Percentiles rank a stretch among this genome's conserved stretches.
These are phyloP conservation scores for Bombylius major DNA, from an alignment of 2,888 invertebrate species.

Conservation along the genomic window DNA sequence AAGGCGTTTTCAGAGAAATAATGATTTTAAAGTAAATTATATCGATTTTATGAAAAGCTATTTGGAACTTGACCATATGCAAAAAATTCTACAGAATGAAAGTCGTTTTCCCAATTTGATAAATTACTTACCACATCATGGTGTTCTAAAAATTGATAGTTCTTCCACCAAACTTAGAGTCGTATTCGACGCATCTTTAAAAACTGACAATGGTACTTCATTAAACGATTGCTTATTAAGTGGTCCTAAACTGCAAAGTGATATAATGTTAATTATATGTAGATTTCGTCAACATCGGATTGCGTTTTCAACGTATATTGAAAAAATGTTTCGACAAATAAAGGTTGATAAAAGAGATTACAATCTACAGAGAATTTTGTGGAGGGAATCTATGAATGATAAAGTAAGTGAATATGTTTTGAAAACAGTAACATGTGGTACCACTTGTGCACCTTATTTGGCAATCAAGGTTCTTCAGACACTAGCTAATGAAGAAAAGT, in stretches of 20 bases:
- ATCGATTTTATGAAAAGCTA: neutral
- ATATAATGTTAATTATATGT: neutral
- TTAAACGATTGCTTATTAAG: neutral
- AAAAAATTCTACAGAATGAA: neutral
- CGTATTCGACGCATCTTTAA: conserved; percentile 4
- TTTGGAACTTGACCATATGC: neutral
- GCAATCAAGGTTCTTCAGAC: neutral
- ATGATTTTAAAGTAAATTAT: too few species aligned
- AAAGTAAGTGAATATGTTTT: neutral
- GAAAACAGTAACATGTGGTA: conserved; percentile 2
- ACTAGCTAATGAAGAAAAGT: neutral
- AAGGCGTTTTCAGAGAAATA: neutral
- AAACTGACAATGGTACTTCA: neutral
- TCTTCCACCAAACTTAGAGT: conserved; percentile 1
- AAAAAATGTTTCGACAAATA: neutral
- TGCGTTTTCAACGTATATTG: conserved; percentile 1
- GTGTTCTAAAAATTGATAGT: neutral
- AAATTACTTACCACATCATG: conserved; percentile 5
- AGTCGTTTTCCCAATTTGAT: too few species aligned
- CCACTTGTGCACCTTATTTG: conserved; percentile 1
- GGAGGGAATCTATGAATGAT: neutral
- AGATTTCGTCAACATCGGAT: neutral
- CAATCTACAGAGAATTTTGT: conserved; percentile 1
- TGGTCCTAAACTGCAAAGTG: conserved; percentile 1
- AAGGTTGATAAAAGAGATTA: neutral